Evolutionary conservation across 2,888 invertebrate species (phyloP), one percentile per base, ranked within the genome.

Genomic region (Junonia oenone): DNA sequence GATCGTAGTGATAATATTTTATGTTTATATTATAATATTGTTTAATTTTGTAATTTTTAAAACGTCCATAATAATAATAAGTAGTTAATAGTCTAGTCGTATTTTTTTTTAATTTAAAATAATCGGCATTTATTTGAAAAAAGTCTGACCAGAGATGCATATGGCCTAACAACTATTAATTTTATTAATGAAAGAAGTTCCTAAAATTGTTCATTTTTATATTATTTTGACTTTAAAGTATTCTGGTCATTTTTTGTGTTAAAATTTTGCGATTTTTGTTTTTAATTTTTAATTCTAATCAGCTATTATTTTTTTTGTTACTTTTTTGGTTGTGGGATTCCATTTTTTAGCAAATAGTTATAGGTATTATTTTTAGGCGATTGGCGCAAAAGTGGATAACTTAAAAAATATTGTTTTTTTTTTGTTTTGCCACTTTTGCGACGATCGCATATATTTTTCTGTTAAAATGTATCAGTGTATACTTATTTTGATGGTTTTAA

Each of bases 11-110:
- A 38, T 49, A 37, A 26, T 29, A 6, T 45, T 14, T 38, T 49
- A 35, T 26, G 4, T 33, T 33, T 33, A 4, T 33, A 2, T n/a
- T n/a, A 1, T 31, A 4, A 33, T 29, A 29, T 19, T 40, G 26
- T 40, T 29, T 31, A 22, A 6, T 43, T 22, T 19, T 45, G 3
- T 48, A 14, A 19, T 48, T 49, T 45, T 45, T 22, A 35, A 9
- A 68, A 71, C 67, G 62, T 64, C 59, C 56, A 59, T 56, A 27
- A 35, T 51, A 27, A 29, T 51, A 31, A 35, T 46, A 59, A 40
- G 40, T 59, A 65, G 66, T 62, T 71, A 75, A 66, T 80, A 78
- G 77, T 76, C 75, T 81, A 80, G 75, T 77, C 74, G 45, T 68
- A 61, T 49, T 57, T 61, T 66, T 64, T 46, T 57, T 52, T 60